Conservation (phyloP, 1,140 invertebrate genomes). For the Olivierus martensii region DNA sequence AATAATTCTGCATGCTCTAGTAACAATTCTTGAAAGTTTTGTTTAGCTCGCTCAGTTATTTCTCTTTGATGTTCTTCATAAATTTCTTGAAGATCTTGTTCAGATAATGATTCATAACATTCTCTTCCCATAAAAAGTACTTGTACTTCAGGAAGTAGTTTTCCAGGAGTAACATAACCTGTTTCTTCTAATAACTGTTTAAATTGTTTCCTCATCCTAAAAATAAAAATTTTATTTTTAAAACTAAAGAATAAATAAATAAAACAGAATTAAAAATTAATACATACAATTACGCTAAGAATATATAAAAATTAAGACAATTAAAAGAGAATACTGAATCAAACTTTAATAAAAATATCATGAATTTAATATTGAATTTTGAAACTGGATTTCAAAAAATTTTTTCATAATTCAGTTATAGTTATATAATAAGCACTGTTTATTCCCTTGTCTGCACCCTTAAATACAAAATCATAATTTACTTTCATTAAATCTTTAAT, state of each 20-base stretch:
- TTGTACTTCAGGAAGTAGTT: conserved; percentile 77
- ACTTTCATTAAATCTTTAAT: no score
- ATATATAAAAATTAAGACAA: no score
- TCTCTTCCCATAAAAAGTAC: conserved; percentile 90
- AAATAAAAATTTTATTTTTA: conserved; percentile 15
- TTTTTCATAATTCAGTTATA: no score
- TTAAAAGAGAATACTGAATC: no score
- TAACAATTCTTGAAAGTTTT: conserved; percentile 83
- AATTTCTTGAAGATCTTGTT: conserved; percentile 79
- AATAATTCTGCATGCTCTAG: conserved; percentile 89
- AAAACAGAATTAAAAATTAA: background rate
- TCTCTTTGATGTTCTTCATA: conserved; percentile 90
- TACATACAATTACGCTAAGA: no score
- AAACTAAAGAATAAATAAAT: conserved; percentile 6
- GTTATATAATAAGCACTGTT: no score
- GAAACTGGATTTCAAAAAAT: no score
- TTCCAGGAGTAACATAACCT: conserved; percentile 79
- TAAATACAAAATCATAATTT: no score
- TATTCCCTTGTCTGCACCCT: no score
- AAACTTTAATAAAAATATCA: no score
- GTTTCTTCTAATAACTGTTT: conserved; percentile 86
- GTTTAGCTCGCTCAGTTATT: conserved; percentile 77
- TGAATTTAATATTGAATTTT: no score
- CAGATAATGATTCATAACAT: conserved; percentile 80
- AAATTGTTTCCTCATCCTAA: conserved; percentile 57